phyloP scores from a whole-genome alignment of 1,140 invertebrate genomes.

The Trissolcus basalis region DNA sequence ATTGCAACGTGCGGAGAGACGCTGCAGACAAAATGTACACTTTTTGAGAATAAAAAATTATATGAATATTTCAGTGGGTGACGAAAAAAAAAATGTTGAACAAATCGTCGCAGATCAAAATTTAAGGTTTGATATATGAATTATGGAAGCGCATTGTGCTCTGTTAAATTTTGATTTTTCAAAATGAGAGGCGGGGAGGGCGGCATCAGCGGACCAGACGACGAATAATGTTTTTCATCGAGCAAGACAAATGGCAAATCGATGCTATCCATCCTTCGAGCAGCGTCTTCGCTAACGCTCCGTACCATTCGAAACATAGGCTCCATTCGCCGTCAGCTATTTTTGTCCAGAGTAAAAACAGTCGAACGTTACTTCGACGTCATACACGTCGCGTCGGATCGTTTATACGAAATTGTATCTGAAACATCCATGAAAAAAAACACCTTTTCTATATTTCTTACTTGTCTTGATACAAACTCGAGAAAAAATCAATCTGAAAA shows the following conservation, averaged over 20 bases:
- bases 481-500: no score
- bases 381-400: conserved; percentile 19
- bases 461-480: no score
- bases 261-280: conserved; percentile 63
- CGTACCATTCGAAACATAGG: conserved; percentile 3
- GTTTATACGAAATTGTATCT: conserved; percentile 1
- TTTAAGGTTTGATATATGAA: no score
- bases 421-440: no score
- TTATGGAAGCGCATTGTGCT: no score
- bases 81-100: no score
- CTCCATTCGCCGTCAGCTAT: conserved; percentile 29
- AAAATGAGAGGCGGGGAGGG: no score
- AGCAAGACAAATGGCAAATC: conserved; percentile 72
- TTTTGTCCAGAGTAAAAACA: conserved; percentile 34
- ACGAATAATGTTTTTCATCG: conserved; percentile 63
- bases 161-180: no score
- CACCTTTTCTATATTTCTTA: no score
- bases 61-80: no score
- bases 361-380: conserved; percentile 7
- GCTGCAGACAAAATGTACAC: conserved; percentile 10
- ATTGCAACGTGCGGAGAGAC: conserved; percentile 11
- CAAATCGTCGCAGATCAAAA: no score
- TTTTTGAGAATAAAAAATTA: no score
- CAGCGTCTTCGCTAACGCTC: not conserved
- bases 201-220: conserved; percentile 33